Percentiles rank a stretch among this genome's conserved stretches.
Evolutionary conservation across 64 coral and sea anemone species (phyloP).

Genomic region (Acropora tenuis): DNA sequence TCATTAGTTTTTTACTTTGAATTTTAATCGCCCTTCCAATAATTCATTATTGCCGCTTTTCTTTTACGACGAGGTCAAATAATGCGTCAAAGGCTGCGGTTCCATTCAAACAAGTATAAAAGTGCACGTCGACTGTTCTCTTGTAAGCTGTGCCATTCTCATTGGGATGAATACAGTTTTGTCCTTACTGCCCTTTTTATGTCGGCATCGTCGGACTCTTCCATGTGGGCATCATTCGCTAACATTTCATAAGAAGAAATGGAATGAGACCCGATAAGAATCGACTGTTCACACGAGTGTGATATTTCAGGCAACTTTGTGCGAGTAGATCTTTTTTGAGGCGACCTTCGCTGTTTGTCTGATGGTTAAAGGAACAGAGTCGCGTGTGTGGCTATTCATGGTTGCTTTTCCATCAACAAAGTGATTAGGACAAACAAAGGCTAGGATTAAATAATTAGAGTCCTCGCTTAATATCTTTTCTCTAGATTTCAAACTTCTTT

Average conservation of each 20-base stretch:
- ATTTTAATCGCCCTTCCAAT: conserved; percentile 25
- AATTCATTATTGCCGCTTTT: conserved; percentile 9
- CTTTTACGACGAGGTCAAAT: conserved; percentile 22
- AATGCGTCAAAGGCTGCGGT: conserved; percentile 12
- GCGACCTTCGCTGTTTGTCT: conserved; percentile 26
- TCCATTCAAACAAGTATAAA: conserved; percentile 22
- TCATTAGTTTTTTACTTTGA: neutral
- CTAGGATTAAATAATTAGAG: conserved; percentile 46
- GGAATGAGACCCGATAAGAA: conserved; percentile 11
- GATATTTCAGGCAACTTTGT: conserved; percentile 20
- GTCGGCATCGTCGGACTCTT: conserved; percentile 10
- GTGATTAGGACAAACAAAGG: conserved; percentile 63
- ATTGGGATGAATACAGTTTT: conserved; percentile 17
- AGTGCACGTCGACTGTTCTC: conserved; percentile 32
- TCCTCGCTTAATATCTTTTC: conserved; percentile 45
- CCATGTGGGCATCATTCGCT: conserved; percentile 14
- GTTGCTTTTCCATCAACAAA: conserved; percentile 57
- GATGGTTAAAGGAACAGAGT: conserved; percentile 44
- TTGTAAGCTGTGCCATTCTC: conserved; percentile 21
- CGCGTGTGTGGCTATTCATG: conserved; percentile 23
- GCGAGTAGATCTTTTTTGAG: conserved; percentile 35
- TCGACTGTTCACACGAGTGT: neutral
- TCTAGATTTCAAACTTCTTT: conserved; percentile 31
- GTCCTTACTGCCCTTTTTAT: neutral
- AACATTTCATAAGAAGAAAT: neutral